Base-by-base conservation (phyloP, 2,797 vertebrate genomes). In the Anabas testudineus region DNA sequence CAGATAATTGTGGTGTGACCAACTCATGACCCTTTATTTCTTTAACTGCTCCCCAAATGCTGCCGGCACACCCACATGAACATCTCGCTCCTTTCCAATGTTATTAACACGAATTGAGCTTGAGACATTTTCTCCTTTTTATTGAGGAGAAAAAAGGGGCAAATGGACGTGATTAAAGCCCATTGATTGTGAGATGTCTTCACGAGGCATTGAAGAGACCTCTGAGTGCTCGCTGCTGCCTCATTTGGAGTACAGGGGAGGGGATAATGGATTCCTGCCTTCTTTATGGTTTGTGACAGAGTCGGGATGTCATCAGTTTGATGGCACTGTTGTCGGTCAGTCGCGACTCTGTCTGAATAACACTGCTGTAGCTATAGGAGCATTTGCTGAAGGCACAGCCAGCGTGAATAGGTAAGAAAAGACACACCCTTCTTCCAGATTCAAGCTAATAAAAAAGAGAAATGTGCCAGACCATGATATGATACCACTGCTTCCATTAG, bases 181-280 rank as follows among this genome's bases (percentile, higher is more conserved):
- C 81, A 88, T 88, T 88, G 87, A 89, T 88, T 83, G 72, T 63
- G 74, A 81, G 84, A 81, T 71, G 78, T 87, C 76, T 84, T 82
- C 81, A 83, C 61, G n/a, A 73, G 85, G 69, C 83, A 71, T 58
- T 57, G 66, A 81, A 71, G 81, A 61, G 73, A 36, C 54, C 60
- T 56, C 71, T 62, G 58, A 88, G 85, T 88, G 82, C 67, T 53
- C 80, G 73, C 74, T 60, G 45, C 55, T 52, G 71, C 59, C 80
- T 74, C 83, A 78, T 84, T 88, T 78, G 37, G 71, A 82, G 79
- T 22, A 51, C 55, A 74, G 72, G 82, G 84, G 84, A 82, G 59
- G 80, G 64, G 71, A 78, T 92, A 90, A 92, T 92, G 86, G 87
- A 86, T 82, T 81, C 87, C 65, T 49, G 67, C 63, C 59, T 85